Evolutionary conservation across 2,888 invertebrate genomes (phyloP), one percentile per base, ranked within the genome.

Genomic region (Platycnemis pennipes): DNA sequence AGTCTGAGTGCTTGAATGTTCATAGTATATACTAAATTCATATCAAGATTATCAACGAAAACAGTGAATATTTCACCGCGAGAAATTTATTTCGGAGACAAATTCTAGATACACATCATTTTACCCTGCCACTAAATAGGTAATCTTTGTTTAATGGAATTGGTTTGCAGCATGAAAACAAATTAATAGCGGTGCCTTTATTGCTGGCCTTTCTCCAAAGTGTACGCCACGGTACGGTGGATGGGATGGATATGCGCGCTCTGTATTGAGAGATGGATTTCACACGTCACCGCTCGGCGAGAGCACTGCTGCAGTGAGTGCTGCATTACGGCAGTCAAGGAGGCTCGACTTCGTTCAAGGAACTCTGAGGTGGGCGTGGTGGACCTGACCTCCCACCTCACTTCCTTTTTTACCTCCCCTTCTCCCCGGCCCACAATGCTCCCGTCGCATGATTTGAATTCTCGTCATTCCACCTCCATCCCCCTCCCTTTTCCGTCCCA

Each of bases 281-380:
- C 22, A 13, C 37, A 37, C 37, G 77, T 37, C 77, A 77, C 37
- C 37, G 37, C 77, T 11, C 77, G 16, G 37, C 11, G 37, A 37
- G 11, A 31, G 37, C 16, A 77, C 37, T 37, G 77, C 77, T 77
- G 77, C 77, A 37, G 31, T 8, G 77, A 77, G 77, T 37, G 77
- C 77, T 77, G 77, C 77, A 77, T 77, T 77, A 77, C 77, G 37
- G 77, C 77, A 77, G 77, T 77, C 77, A 13, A 77, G 77, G 37
- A 77, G 77, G 77, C 77, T 0, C 37, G 7, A 11, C 13, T 16
- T 31, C 13, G 31, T 77, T 31, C 16, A n/a, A 63, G 63, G 63
- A 63, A 63, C n/a, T 22, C 37, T 11, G 11, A 26, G 13, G 77
- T 31, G 37, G 31, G 77, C 37, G 77, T 77, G 69, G 77, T 77